phyloP scores from a whole-genome alignment of 2,888 invertebrate species.

The Chrysolina oricalcia region DNA sequence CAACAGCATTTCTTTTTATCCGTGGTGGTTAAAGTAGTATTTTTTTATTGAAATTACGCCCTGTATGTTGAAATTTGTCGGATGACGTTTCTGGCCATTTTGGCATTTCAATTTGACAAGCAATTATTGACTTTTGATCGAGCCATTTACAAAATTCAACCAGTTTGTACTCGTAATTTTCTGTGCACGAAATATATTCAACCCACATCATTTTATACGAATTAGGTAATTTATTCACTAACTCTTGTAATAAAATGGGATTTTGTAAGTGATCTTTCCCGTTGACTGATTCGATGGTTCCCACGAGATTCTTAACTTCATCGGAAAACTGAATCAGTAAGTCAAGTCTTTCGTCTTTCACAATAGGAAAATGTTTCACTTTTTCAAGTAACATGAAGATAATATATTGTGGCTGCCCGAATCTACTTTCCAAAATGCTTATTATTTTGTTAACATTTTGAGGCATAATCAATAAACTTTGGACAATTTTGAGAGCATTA shows the following conservation, averaged over 20 bases:
- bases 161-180: not conserved
- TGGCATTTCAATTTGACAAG: constrained; percentile 7
- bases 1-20: not conserved
- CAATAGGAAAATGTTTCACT: not conserved
- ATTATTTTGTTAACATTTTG: too few relatives aligned
- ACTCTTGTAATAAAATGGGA: not conserved
- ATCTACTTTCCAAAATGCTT: too few relatives aligned
- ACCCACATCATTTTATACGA: not conserved
- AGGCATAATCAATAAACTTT: too few relatives aligned
- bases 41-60: not conserved
- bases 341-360: not conserved
- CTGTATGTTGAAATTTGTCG: not conserved
- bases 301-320: not conserved
- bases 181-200: not conserved
- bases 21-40: not conserved
- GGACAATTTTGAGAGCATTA: not conserved
- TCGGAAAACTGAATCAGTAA: constrained; percentile 2
- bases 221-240: constrained; percentile 1
- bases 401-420: not conserved
- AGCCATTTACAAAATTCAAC: constrained; percentile 3
- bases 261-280: constrained; percentile 2
- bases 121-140: not conserved
- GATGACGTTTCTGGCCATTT: not conserved
- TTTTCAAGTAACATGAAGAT: not conserved
- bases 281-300: constrained; percentile 3